Conservation (phyloP, 2,797 vertebrate genomes). For the Halcyon leucocephala region DNA sequence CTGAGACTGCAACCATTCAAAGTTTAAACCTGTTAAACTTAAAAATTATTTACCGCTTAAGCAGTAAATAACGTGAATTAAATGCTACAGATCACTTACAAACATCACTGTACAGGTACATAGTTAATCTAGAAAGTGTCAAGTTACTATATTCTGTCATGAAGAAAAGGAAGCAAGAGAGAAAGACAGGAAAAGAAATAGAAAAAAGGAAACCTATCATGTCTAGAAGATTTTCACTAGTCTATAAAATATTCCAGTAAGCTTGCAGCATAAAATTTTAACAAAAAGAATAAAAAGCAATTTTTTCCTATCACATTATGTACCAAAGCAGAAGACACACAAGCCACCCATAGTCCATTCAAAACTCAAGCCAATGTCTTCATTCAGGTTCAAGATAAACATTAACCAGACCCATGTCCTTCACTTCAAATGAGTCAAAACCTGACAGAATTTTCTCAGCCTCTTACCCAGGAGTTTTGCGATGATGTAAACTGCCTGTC, state of each 20-base stretch:
- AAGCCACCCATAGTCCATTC: background rate
- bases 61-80: background rate
- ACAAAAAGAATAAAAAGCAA: background rate
- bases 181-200: background rate
- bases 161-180: background rate
- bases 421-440: background rate
- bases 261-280: background rate
- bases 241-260: background rate
- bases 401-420: background rate
- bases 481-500: slow-evolving; percentile 93
- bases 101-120: background rate
- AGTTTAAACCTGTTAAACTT: background rate
- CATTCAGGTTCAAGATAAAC: background rate
- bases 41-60: background rate
- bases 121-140: background rate
- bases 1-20: background rate
- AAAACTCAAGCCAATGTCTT: background rate
- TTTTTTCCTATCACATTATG: background rate
- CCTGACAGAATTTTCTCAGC: background rate
- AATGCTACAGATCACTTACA: background rate
- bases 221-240: background rate
- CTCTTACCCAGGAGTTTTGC: slow-evolving; percentile 91
- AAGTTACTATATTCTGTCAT: background rate
- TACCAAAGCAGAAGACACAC: background rate
- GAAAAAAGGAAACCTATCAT: background rate